Conservation (phyloP, 2,888 invertebrate species). For the Pyrocoelia pectoralis region DNA sequence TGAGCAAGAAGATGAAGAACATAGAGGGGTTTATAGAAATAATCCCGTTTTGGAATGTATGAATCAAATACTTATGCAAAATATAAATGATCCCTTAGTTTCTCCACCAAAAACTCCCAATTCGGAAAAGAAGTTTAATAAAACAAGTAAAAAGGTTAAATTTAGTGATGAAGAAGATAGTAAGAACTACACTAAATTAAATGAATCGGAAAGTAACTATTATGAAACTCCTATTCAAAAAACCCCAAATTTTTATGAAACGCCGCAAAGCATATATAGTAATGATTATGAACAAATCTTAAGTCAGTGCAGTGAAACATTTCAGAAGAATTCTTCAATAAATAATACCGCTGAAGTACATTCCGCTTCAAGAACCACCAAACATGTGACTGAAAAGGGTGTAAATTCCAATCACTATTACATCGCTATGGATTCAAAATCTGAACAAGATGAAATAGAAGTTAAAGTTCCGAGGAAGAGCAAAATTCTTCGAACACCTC, state of each 20-base stretch:
- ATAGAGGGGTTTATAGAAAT: slow-evolving; percentile 75
- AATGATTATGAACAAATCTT: slow-evolving; percentile 78
- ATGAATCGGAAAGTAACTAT: slow-evolving; percentile 49
- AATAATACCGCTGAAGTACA: neutral
- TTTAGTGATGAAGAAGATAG: slow-evolving; percentile 56
- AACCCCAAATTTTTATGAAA: slow-evolving; percentile 67
- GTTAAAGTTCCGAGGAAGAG: slow-evolving; percentile 51
- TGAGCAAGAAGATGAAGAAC: slow-evolving; percentile 78
- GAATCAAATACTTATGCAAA: slow-evolving; percentile 83
- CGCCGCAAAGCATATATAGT: slow-evolving; percentile 76
- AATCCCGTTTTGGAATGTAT: slow-evolving; percentile 88
- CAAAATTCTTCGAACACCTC: slow-evolving; percentile 72
- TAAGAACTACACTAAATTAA: slow-evolving; percentile 26
- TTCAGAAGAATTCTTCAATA: slow-evolving; percentile 10
- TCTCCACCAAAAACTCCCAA: slow-evolving; percentile 59
- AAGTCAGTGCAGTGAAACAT: slow-evolving; percentile 60
- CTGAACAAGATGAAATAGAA: slow-evolving; percentile 42
- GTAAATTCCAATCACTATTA: slow-evolving; percentile 68
- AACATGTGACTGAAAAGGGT: slow-evolving; percentile 42
- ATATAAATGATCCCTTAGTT: slow-evolving; percentile 64
- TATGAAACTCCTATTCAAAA: slow-evolving; percentile 60
- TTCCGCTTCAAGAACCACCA: neutral
- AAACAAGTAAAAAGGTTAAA: slow-evolving; percentile 55
- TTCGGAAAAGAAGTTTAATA: slow-evolving; percentile 51
- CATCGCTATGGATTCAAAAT: slow-evolving; percentile 68